Percentiles rank a stretch among this genome's conserved stretches.
Evolutionary conservation across 2,888 invertebrate genomes (phyloP).

Genomic region (Cordilura impudica): DNA sequence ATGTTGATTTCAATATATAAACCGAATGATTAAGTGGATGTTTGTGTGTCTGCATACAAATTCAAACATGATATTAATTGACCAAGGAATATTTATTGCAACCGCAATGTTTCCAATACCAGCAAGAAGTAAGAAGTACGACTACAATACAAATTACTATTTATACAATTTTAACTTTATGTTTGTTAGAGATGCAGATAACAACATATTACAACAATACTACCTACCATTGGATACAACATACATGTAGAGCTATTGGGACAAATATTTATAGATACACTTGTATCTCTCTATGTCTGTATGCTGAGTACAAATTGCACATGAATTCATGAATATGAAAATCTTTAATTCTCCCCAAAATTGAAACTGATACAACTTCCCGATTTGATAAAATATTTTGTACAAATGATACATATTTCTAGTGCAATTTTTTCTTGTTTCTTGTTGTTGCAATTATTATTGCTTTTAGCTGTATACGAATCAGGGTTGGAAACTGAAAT

Average conservation of each 20-base stretch:
- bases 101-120: conserved; percentile 67
- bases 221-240: background rate
- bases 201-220: conserved; percentile 13
- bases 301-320: background rate
- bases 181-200: conserved; percentile 39
- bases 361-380: conserved; percentile 41
- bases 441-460: conserved; percentile 19
- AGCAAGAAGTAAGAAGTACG: conserved; percentile 46
- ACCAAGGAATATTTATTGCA: conserved; percentile 71
- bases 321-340: conserved; percentile 18
- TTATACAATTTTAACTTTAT: conserved; percentile 39
- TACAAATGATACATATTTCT: conserved; percentile 46
- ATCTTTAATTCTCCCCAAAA: conserved; percentile 30
- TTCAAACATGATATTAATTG: conserved; percentile 67
- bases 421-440: background rate
- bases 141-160: too few relatives aligned
- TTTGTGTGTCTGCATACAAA: conserved; percentile 57
- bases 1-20: conserved; percentile 14
- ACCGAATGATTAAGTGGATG: conserved; percentile 37
- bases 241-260: background rate
- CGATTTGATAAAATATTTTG: conserved; percentile 44
- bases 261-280: background rate
- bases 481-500: background rate
- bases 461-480: background rate
- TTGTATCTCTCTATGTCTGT: background rate